A percentile compares a stretch with the other conserved stretches of the same genome.
Evolutionary conservation across 2,797 vertebrate genomes (phyloP).

Genomic region (Huso huso): DNA sequence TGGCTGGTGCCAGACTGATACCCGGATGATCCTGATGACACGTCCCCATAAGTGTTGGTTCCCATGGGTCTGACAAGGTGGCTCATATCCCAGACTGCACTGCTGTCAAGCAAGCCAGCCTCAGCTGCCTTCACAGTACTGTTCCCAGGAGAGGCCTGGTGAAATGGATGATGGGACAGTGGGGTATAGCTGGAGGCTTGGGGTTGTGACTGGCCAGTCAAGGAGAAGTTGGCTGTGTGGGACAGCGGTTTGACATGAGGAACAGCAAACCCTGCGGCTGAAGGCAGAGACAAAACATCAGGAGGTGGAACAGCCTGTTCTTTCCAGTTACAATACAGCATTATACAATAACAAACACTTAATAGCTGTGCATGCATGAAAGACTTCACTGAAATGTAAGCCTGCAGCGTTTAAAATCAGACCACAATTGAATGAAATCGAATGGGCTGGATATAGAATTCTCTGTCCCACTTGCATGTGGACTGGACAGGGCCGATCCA

Average conservation of each 20-base stretch:
- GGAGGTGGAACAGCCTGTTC: background rate
- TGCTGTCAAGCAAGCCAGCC: conserved; percentile 41
- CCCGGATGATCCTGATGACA: conserved; percentile 57
- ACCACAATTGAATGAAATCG: background rate
- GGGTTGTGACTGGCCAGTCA: conserved; percentile 33
- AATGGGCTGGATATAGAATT: too few relatives aligned
- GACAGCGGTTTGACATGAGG: conserved; percentile 45
- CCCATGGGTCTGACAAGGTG: conserved; percentile 33
- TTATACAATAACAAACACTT: background rate
- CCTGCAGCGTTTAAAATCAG: background rate
- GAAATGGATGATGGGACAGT: conserved; percentile 42
- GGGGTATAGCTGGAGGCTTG: conserved; percentile 39
- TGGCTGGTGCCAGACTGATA: conserved; percentile 60
- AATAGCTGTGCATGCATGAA: background rate
- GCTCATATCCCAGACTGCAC: conserved; percentile 47
- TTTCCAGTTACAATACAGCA: conserved; percentile 3
- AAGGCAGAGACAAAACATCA: background rate
- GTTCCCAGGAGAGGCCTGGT: conserved; percentile 35
- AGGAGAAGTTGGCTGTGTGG: conserved; percentile 23
- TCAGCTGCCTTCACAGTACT: conserved; percentile 27
- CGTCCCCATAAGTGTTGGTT: conserved; percentile 37
- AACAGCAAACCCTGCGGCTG: conserved; percentile 41
- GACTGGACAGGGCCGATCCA: too few relatives aligned
- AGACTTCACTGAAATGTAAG: background rate
- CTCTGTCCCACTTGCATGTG: too few relatives aligned